These are phyloP conservation scores for Enteromius radiatus DNA, from an alignment of 2,797 vertebrate genomes.

Conservation along the genomic window DNA sequence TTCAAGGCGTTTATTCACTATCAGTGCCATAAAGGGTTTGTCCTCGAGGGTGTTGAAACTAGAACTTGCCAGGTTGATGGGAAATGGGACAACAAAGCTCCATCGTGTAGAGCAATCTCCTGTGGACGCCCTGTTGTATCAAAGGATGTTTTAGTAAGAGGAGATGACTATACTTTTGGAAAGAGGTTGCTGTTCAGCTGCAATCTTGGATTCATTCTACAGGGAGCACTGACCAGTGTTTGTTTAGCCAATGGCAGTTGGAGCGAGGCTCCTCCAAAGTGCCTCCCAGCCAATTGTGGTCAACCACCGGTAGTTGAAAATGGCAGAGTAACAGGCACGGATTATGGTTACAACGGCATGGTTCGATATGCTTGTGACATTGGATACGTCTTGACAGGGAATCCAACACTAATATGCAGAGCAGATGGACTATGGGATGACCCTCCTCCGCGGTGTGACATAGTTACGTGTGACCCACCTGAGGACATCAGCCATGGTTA, in stretches of 20 bases:
- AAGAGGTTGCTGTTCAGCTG: conserved; percentile 82
- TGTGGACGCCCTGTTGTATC: conserved; percentile 82
- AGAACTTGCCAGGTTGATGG: conserved; percentile 84
- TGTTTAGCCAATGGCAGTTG: conserved; percentile 90
- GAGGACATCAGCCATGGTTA: conserved; percentile 91
- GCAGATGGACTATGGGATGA: conserved; percentile 87
- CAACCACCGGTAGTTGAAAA: conserved; percentile 75
- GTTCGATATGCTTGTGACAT: conserved; percentile 84
- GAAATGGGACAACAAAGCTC: conserved; percentile 85
- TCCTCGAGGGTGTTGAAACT: conserved; percentile 78
- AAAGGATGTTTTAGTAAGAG: conserved; percentile 78
- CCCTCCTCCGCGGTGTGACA: conserved; percentile 82
- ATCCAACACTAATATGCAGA: conserved; percentile 76
- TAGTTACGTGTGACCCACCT: conserved; percentile 86
- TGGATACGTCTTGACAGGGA: conserved; percentile 83
- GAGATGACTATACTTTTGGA: conserved; percentile 81
- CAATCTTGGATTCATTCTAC: conserved; percentile 82
- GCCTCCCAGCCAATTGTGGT: conserved; percentile 80
- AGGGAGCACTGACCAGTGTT: conserved; percentile 79
- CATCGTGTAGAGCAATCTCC: conserved; percentile 83
- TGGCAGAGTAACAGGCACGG: conserved; percentile 78
- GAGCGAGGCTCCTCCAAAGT: conserved; percentile 82
- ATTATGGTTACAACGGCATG: conserved; percentile 81
- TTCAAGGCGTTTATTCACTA: conserved; percentile 79
- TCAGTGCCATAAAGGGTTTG: conserved; percentile 86